Evolutionary conservation across 1,140 invertebrate species (phyloP), one percentile per base, ranked within the genome.

Genomic region (Macrocentrus cingulum): DNA sequence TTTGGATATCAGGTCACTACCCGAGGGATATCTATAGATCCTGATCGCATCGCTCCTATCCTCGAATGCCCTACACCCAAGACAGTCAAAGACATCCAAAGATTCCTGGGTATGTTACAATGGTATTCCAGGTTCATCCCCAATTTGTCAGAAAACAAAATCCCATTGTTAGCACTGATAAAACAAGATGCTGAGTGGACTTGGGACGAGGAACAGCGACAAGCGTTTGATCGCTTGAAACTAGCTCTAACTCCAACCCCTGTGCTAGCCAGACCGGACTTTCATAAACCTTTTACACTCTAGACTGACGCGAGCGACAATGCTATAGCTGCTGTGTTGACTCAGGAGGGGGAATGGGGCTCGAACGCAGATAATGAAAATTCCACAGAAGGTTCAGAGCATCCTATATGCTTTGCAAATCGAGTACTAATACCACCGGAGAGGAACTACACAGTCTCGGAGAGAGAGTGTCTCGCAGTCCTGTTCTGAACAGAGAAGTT

Each of bases 71-170:
- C 42, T 5, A n/a, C 6, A n/a, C 36, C 48, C 6, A 42, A 1
- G 2, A 59, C 13, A 9, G 16, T 59, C 11, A 44, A 44, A 8
- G 37, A 59, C 32, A 5, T 58, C 1, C 22, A 29, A 25, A 42
- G 46, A 15, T 25, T 58, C 25, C 22, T 58, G 1, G 46, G 56
- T 1, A 41, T 50, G 46, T 32, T 50, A 2, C 34, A 36, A 0
- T 50, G 46, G 34, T 50, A 58, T 34, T 25, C 34, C 16, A 46
- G 68, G 36, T 80, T 80, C 55, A 66, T 79, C 11, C 25, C 45
- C 37, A 62, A 71, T 53, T 78, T 75, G 56, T 59, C 76, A 0
- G 42, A 50, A 7, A 39, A 72, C 5, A 51, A 67, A 9, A 48
- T 34, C 4, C 76, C 75, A 4, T 53, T 79, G 11, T 67, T 62